phyloP scores from a whole-genome alignment of 1,140 invertebrate genomes.

The Drosophila virilis region DNA sequence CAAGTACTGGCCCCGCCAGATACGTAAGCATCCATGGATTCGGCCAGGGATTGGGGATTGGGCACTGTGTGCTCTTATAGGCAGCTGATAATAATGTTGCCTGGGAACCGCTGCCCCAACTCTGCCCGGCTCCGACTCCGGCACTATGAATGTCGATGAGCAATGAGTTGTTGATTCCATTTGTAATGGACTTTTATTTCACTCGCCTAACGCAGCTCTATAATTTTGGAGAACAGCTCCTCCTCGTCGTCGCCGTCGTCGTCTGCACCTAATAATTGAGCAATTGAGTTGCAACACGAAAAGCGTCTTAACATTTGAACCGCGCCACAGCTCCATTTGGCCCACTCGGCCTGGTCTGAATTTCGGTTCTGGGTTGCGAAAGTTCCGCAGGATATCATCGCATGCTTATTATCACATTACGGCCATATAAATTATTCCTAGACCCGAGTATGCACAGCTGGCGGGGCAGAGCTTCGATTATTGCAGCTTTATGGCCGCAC shows the following conservation, averaged over 20 bases:
- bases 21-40: conserved; percentile 2
- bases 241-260: neutral
- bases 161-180: conserved; percentile 83
- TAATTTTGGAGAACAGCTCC: conserved; percentile 55
- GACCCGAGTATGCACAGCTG: conserved; percentile 35
- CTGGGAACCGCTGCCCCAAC: conserved; percentile 43
- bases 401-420: conserved; percentile 81
- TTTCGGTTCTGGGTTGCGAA: conserved; percentile 39
- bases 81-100: conserved; percentile 57
- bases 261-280: conserved; percentile 75
- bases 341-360: conserved; percentile 1
- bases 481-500: conserved; percentile 51
- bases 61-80: conserved; percentile 1
- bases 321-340: conserved; percentile 26
- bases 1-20: conserved; percentile 24
- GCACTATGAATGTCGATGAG: conserved; percentile 65
- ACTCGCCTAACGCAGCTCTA: conserved; percentile 69
- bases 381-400: conserved; percentile 80
- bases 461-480: conserved; percentile 36
- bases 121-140: neutral
- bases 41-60: conserved; percentile 20
- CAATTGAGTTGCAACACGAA: conserved; percentile 80
- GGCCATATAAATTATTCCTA: conserved; percentile 76
- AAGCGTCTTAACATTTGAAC: conserved; percentile 82
- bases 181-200: conserved; percentile 83